Conservation (phyloP, 2,113 vertebrate species). For the Edolisoma coerulescens region DNA sequence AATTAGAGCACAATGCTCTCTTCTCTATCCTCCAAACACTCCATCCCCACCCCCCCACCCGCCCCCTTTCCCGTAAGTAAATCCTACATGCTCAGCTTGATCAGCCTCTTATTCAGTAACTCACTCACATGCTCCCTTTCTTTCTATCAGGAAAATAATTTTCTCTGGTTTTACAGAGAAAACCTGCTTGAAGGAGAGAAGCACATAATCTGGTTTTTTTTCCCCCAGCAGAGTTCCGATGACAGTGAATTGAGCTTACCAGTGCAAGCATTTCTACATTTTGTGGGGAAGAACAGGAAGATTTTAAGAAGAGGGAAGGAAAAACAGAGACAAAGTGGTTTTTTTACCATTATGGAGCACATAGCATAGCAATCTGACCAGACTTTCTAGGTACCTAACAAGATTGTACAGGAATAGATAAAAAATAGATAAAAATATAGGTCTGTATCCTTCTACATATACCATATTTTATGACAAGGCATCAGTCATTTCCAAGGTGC, state of each 20-base stretch:
- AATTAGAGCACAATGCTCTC: conserved; percentile 1
- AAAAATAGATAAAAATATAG: not conserved
- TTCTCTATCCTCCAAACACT: not conserved
- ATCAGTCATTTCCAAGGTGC: not conserved
- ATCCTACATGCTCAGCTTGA: not conserved
- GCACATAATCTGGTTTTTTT: accelerated
- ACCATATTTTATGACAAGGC: not conserved
- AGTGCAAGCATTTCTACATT: not conserved
- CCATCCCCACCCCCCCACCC: not conserved
- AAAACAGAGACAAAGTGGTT: not conserved
- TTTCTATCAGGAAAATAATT: not conserved
- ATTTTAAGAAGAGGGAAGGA: not conserved
- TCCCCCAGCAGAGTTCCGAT: not conserved
- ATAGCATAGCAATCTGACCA: not conserved
- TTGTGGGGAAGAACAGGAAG: not conserved
- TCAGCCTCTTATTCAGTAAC: not conserved
- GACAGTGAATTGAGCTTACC: not conserved
- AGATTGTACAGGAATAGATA: not conserved
- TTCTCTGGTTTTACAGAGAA: not conserved
- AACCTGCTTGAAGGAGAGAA: not conserved
- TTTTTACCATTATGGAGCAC: not conserved
- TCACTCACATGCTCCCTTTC: not conserved
- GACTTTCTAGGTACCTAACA: not conserved
- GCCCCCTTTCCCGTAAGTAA: not conserved
- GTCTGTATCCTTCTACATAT: not conserved